Evolutionary conservation across 2,888 invertebrate species (phyloP).

Genomic region (Agrilus cyanescens): DNA sequence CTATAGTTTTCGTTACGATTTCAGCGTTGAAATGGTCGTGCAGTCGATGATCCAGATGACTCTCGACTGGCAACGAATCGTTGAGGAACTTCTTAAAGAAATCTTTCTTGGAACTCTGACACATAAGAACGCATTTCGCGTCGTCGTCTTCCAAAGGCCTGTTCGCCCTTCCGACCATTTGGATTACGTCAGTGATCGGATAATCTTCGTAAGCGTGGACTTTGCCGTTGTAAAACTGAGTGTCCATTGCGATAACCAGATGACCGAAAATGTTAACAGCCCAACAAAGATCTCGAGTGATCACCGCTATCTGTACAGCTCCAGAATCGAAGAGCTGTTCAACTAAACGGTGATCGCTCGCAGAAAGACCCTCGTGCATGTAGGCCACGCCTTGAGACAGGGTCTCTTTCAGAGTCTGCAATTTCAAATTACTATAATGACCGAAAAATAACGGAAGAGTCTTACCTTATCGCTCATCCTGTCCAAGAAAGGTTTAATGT

Average conservation of each 20-base stretch:
- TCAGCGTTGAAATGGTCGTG: slow-evolving; percentile 99
- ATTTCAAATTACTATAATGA: slow-evolving; percentile 7
- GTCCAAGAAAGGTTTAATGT: slow-evolving; percentile 80
- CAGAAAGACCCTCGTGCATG: slow-evolving; percentile 85
- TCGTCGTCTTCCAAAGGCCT: slow-evolving; percentile 85
- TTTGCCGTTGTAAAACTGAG: slow-evolving; percentile 81
- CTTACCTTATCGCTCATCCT: slow-evolving; percentile 74
- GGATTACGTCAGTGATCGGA: slow-evolving; percentile 90
- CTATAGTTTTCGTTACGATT: slow-evolving; percentile 98
- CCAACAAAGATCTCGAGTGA: slow-evolving; percentile 87
- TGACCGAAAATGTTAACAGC: slow-evolving; percentile 82
- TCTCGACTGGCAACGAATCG: slow-evolving; percentile 94
- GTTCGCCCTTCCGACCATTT: slow-evolving; percentile 96
- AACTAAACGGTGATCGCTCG: slow-evolving; percentile 77
- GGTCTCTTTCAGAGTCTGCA: slow-evolving; percentile 79
- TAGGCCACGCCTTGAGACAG: slow-evolving; percentile 93
- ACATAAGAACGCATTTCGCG: slow-evolving; percentile 91
- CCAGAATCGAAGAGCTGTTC: slow-evolving; percentile 89
- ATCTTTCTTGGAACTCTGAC: slow-evolving; percentile 94
- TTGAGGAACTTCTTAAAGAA: slow-evolving; percentile 97
- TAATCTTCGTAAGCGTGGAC: slow-evolving; percentile 90
- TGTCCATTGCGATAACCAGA: slow-evolving; percentile 94
- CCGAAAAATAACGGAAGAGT: neutral
- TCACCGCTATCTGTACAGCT: slow-evolving; percentile 86
- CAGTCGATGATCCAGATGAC: slow-evolving; percentile 92